Base-by-base conservation (phyloP, 2,888 invertebrate species). In the Pegoplata infirma region DNA sequence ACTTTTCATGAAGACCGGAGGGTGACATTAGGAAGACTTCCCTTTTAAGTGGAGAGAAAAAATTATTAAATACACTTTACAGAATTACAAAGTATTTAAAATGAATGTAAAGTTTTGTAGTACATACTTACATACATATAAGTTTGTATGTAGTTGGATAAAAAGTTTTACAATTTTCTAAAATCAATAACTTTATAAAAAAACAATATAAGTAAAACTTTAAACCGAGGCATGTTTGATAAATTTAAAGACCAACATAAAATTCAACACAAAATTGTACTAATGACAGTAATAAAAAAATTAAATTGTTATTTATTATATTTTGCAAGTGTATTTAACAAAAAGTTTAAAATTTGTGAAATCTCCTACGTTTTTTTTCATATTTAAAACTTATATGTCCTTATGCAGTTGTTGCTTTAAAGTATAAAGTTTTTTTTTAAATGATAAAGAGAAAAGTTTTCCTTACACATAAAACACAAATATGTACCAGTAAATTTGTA, bases 361-460 rank as follows among this genome's bases (percentile, higher is more conserved):
- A n/a, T n/a, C n/a, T n/a, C n/a, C n/a, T n/a, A n/a, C n/a, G n/a
- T n/a, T n/a, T n/a, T n/a, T n/a, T n/a, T n/a, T n/a, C n/a, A n/a
- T n/a, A n/a, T n/a, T n/a, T n/a, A n/a, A n/a, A n/a, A n/a, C n/a
- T n/a, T n/a, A n/a, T n/a, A n/a, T n/a, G n/a, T n/a, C n/a, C 23
- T 23, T 23, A 5, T 23, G 23, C 23, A 5, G 3, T 23, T 5
- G 23, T 23, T 23, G 23, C 23, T 23, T 3, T 5, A 23, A 23
- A 23, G 23, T 23, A 23, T 23, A 23, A 5, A 23, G 23, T 23
- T 23, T 23, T 23, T 6, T 23, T 23, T 23, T 23, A 23, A 76
- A 46, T 68, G 67, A 72, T 72, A 72, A 76, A 80, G 46, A 76
- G 40, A 58, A 76, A 80, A 76, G 67, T 75, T 75, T 19, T 21